Evolutionary conservation across 2,113 vertebrate genomes (phyloP).

Genomic region (Rhinolophus sinicus): DNA sequence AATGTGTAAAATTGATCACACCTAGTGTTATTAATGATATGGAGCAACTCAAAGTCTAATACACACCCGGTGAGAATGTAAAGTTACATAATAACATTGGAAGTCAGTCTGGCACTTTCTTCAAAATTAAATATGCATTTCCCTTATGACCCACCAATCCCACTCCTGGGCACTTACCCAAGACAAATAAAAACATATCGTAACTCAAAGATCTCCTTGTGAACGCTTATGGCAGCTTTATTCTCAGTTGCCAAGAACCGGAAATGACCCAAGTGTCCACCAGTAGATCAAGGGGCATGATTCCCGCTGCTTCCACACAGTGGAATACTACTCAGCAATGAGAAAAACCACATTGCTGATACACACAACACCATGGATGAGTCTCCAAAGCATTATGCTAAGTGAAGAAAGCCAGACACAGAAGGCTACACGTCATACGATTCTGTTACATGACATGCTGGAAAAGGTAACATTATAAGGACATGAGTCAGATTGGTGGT

Average conservation of each 20-base stretch:
- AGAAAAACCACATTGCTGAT: no score
- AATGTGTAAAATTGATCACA: not conserved
- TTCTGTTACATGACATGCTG: not conserved
- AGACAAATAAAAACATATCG: not conserved
- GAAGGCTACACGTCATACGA: accelerated
- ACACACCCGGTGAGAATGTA: no score
- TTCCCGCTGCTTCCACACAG: no score
- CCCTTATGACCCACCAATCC: no score
- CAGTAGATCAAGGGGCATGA: not conserved
- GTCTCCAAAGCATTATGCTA: not conserved
- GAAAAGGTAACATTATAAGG: accelerated
- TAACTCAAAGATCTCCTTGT: not conserved
- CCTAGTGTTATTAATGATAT: not conserved
- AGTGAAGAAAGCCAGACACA: not conserved
- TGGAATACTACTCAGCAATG: not conserved
- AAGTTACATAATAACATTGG: not conserved
- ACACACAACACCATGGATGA: not conserved
- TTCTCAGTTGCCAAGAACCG: not conserved
- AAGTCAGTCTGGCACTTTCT: not conserved
- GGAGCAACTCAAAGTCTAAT: not conserved
- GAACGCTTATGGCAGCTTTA: not conserved
- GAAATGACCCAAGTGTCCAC: not conserved
- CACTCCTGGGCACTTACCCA: not conserved
- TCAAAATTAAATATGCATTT: not conserved
- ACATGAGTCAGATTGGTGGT: not conserved